These are phyloP conservation scores for Caenorhabditis brenneri DNA, from an alignment of 1,140 invertebrate genomes.

Conservation along the genomic window DNA sequence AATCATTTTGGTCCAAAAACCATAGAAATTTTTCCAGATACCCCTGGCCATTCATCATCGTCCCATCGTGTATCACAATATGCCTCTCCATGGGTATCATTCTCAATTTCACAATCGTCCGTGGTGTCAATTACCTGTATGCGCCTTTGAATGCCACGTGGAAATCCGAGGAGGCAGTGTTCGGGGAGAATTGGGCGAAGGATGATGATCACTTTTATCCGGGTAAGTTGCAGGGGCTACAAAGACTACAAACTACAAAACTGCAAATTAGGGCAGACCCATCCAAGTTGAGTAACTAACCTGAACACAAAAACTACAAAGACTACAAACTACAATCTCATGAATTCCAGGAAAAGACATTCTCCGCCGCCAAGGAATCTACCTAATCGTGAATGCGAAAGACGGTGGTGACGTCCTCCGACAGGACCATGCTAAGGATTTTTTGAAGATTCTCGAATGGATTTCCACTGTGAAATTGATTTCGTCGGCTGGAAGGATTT, in stretches of 20 bases:
- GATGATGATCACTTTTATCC: slow-evolving; percentile 64
- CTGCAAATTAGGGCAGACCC: too few species aligned
- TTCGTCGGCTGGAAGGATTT: slow-evolving; percentile 42
- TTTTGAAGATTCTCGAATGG: slow-evolving; percentile 56
- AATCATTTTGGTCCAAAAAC: too few species aligned
- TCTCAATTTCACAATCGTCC: slow-evolving; percentile 59
- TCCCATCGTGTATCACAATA: slow-evolving; percentile 61
- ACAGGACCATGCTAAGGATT: slow-evolving; percentile 71
- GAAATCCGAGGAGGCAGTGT: slow-evolving; percentile 62
- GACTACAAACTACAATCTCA: not conserved
- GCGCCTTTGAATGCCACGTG: slow-evolving; percentile 62
- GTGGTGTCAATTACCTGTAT: slow-evolving; percentile 64
- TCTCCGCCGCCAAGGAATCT: slow-evolving; percentile 60
- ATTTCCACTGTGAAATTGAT: slow-evolving; percentile 53
- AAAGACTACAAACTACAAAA: not conserved
- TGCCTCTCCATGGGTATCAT: slow-evolving; percentile 59
- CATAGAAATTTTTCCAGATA: slow-evolving; percentile 56
- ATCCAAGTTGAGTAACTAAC: too few species aligned
- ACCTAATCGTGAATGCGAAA: slow-evolving; percentile 80
- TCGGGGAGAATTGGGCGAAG: slow-evolving; percentile 60
- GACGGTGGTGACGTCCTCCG: slow-evolving; percentile 82
- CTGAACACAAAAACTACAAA: too few species aligned
- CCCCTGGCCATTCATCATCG: slow-evolving; percentile 62
- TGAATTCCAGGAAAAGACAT: slow-evolving; percentile 65
- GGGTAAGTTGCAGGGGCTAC: slow-evolving; percentile 33